Conservation (phyloP, 35 echinoderm and acorn worm genomes). For the Apostichopus californicus region DNA sequence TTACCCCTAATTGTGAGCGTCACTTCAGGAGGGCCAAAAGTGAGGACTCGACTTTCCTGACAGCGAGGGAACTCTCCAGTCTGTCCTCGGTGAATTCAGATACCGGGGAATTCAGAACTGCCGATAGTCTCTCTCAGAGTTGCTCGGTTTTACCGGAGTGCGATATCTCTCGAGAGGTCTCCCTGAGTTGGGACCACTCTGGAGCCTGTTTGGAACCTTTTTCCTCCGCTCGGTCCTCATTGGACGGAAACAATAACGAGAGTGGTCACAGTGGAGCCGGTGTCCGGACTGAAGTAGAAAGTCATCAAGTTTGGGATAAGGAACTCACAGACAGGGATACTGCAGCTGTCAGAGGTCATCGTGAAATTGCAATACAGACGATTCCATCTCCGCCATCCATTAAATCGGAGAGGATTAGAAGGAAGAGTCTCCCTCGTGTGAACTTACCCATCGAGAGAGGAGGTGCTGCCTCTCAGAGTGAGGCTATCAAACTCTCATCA, state of each 20-base stretch:
- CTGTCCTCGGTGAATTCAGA: not conserved
- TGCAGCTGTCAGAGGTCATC: not conserved
- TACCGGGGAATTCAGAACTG: not conserved
- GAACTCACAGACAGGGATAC: not conserved
- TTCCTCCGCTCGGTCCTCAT: not conserved
- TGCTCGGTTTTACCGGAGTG: not conserved
- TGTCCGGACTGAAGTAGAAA: not conserved
- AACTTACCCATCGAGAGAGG: not conserved
- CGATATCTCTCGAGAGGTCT: not conserved
- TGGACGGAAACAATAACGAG: constrained; percentile 17
- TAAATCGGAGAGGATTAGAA: not conserved
- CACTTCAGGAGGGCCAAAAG: constrained; percentile 43
- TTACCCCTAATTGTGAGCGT: constrained; percentile 23
- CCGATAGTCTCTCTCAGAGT: not conserved
- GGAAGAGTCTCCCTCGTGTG: not conserved
- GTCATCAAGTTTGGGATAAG: not conserved
- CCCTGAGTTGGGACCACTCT: not conserved
- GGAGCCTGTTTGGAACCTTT: not conserved
- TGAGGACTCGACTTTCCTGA: constrained; percentile 24
- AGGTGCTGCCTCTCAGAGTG: not conserved
- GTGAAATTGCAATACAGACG: constrained; percentile 31
- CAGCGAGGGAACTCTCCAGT: not conserved
- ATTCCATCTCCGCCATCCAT: not conserved
- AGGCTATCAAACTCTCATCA: not conserved
- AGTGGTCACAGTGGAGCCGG: not conserved